Base-by-base conservation (phyloP, 2,888 invertebrate species). In the Agrochola litura region DNA sequence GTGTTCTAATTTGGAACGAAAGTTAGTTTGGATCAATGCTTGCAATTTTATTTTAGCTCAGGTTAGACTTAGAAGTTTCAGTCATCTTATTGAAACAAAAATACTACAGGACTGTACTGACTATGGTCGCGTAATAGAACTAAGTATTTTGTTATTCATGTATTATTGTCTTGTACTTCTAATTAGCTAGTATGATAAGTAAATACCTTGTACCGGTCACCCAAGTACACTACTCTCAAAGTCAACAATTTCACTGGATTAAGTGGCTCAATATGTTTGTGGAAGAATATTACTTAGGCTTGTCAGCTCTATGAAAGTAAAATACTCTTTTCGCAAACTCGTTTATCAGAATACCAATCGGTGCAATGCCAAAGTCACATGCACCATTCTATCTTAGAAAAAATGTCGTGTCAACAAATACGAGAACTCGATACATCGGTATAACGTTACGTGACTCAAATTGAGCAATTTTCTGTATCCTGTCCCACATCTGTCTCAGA, bases 391-490 rank as follows among this genome's bases (percentile, higher is more conserved):
- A 60, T 37, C 2, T 63, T 12, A 30, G 19, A 77, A 46, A 88
- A 89, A 90, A 86, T 79, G 77, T 67, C 79, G 88, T 87, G 93
- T 92, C 92, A 92, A 92, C 92, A 79, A 88, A 85, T 84, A 86
- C 83, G 89, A 86, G 87, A 96, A 96, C 89, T 91, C 90, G 96
- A 96, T 96, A 96, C 95, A 93, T 93, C 90, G 86, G 92, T 95
- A 91, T 96, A 94, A 92, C 90, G 93, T 96, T 96, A 93, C 96
- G 91, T 89, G 93, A 94, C 91, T 93, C 92, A 89, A 89, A 94
- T 96, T 95, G 94, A 93, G 94, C 95, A 95, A 96, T 96, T 94
- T 94, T 91, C 91, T 90, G 90, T 94, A 96, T 96, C 96, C 96
- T 96, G 96, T 88, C 89, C 85, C 93, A 92, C 96, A 96, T 95